A percentile compares a stretch with the other conserved stretches of the same genome.
phyloP scores from a whole-genome alignment of 2,888 invertebrate species.

The Parnassius orleans region DNA sequence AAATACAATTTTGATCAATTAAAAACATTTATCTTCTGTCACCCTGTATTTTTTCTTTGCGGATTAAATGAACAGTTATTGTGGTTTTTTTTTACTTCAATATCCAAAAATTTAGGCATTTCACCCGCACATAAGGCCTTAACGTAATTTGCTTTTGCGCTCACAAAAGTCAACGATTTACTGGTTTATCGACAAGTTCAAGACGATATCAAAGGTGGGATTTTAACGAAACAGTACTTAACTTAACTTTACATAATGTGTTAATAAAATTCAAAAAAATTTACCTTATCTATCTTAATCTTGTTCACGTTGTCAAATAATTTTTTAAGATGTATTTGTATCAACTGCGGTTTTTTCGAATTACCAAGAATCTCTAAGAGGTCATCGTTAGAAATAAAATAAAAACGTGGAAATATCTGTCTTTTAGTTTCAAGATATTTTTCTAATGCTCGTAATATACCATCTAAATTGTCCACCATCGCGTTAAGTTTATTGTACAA shows the following conservation, averaged over 20 bases:
- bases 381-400: constrained; percentile 84
- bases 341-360: constrained; percentile 89
- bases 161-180: too few species aligned
- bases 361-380: constrained; percentile 92
- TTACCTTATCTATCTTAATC: constrained; percentile 85
- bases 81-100: too few species aligned
- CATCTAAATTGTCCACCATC: constrained; percentile 88
- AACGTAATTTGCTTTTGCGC: too few species aligned
- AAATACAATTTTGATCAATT: too few species aligned
- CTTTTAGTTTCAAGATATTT: constrained; percentile 93
- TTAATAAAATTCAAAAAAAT: constrained; percentile 6
- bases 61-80: too few species aligned
- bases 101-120: too few species aligned
- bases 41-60: too few species aligned
- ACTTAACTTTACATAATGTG: not conserved
- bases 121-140: too few species aligned
- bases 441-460: constrained; percentile 91
- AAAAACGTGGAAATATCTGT: constrained; percentile 90
- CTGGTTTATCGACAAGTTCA: too few species aligned
- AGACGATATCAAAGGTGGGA: too few species aligned
- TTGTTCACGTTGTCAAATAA: constrained; percentile 92
- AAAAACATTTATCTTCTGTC: too few species aligned
- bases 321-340: constrained; percentile 93
- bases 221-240: not conserved
- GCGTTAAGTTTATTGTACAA: constrained; percentile 84